Conservation (phyloP, 2,797 vertebrate species). For the Buphagus erythrorhynchus region DNA sequence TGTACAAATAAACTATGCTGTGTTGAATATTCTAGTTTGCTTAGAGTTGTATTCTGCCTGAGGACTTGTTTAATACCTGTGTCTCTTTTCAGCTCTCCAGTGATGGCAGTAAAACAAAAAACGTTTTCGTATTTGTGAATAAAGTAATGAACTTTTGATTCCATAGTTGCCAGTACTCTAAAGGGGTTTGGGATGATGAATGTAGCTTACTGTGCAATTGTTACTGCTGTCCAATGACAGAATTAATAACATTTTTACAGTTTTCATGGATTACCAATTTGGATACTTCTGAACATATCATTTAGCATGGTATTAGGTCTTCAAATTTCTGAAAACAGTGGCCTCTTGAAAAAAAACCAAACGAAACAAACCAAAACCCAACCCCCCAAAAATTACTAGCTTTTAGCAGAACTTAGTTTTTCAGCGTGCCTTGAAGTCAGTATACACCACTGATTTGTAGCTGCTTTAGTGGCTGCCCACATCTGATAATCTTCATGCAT, state of each 20-base stretch:
- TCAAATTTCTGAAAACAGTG: neutral
- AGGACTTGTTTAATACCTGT: neutral
- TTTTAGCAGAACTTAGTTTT: neutral
- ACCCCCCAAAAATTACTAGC: neutral
- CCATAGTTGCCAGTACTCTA: neutral
- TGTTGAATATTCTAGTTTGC: constrained; percentile 30
- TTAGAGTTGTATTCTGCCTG: neutral
- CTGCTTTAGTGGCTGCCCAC: neutral
- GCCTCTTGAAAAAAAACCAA: neutral
- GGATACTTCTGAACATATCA: neutral
- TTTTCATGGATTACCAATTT: neutral
- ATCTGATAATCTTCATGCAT: neutral
- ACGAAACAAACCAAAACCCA: neutral
- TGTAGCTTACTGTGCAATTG: neutral
- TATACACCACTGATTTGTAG: neutral
- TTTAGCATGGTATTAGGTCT: neutral
- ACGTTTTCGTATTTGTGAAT: neutral
- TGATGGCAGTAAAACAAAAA: neutral
- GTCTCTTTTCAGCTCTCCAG: neutral
- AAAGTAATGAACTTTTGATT: neutral
- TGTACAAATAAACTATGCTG: constrained; percentile 39
- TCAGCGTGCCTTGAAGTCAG: neutral
- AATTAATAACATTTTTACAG: neutral
- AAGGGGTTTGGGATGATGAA: accelerated
- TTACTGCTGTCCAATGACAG: neutral